Base-by-base conservation (phyloP, 2,888 invertebrate genomes). In the Amblyjoppa fuscipennis region DNA sequence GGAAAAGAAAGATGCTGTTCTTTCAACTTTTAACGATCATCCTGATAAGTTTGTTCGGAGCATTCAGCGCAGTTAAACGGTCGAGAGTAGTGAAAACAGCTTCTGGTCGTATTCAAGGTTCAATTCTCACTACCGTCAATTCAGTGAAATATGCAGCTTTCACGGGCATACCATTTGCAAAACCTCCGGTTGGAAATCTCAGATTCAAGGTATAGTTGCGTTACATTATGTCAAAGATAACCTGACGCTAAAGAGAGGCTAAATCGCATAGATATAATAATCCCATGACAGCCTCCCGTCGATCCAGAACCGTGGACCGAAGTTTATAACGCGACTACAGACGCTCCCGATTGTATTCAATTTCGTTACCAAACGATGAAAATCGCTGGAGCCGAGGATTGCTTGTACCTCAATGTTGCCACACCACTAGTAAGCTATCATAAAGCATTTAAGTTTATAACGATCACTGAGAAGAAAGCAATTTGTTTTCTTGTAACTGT, bases 151-250 rank as follows among this genome's bases (percentile, higher is more conserved):
- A 89, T 75, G 84, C 89, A 7, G 68, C 90, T 2, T 92, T 91
- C 38, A 89, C 75, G 73, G 91, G 91, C 6, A 92, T 92, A 41
- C 90, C 89, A 13, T 92, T 89, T 61, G 92, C 88, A 0, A 82
- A 89, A 64, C 87, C 91, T n/a, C 91, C 91, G 11, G 0, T 89
- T 5, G 89, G 87, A 7, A 25, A 86, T 13, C 80, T 89, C 20
- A 87, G 92, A 81, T 92, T 92, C 61, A 89, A 89, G 89, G 92
- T 91, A 88, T 70, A 9, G 31, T 31, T 5, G 28, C 16, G 31
- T 61, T 28, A 9, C 5, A 34, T 34, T 34, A 34, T 34, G 6
- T 34, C 34, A 34, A 28, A 28, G 11, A 28, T 28, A 6, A 31
- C 7, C n/a, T 53, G n/a, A 34, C 6, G 34, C 6, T 34, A 16